A percentile compares a stretch with the other conserved stretches of the same genome.
Conservation (phyloP, 2,797 vertebrate genomes). For the Eulemur rubriventer region DNA sequence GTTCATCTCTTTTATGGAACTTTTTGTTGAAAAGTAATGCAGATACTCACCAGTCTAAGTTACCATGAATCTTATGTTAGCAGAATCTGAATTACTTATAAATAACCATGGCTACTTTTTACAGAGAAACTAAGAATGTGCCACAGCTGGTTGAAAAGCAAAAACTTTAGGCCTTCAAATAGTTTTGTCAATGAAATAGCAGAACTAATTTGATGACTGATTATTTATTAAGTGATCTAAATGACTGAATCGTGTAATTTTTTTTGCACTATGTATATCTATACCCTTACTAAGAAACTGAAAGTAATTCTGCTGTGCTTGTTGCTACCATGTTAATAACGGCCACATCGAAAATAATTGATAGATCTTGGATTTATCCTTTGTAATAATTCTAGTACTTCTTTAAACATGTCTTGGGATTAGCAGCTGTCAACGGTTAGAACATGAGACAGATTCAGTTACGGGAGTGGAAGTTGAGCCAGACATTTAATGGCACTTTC, state of each 20-base stretch:
- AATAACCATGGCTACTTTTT: background rate
- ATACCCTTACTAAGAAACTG: background rate
- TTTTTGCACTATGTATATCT: background rate
- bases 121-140: background rate
- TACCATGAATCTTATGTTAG: background rate
- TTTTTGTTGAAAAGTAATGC: slow-evolving; percentile 24
- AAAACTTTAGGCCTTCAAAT: background rate
- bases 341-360: background rate
- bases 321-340: slow-evolving; percentile 4
- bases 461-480: slow-evolving; percentile 34
- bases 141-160: background rate
- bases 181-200: slow-evolving; percentile 10
- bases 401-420: slow-evolving; percentile 66
- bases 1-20: background rate
- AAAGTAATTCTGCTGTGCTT: background rate
- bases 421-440: slow-evolving; percentile 76
- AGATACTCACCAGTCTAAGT: background rate
- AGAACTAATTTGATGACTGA: background rate
- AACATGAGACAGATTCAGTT: slow-evolving; percentile 70
- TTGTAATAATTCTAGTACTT: slow-evolving; percentile 67
- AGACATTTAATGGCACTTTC: slow-evolving; percentile 55
- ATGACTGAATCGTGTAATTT: background rate
- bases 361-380: background rate
- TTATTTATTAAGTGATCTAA: background rate
- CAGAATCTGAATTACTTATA: slow-evolving; percentile 5